phyloP scores from a whole-genome alignment of 2,888 invertebrate species.

The Eretmocerus hayati region DNA sequence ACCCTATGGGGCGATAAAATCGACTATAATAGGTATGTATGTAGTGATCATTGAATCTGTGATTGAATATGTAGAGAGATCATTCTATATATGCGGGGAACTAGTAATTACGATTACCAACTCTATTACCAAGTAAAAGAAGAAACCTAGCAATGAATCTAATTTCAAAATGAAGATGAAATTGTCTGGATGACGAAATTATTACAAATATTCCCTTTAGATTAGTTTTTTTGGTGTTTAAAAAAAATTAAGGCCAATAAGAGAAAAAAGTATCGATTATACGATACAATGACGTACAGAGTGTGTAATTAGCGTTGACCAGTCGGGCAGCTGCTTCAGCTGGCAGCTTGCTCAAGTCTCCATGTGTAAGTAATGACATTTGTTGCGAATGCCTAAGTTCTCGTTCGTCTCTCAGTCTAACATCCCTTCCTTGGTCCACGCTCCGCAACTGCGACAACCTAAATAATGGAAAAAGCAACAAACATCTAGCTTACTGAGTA shows the following conservation, averaged over 20 bases:
- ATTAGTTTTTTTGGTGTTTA: background rate
- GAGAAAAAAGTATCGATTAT: background rate
- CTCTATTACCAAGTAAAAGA: no score
- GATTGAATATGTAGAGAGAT: no score
- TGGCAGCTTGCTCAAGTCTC: constrained; percentile 63
- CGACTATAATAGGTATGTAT: no score
- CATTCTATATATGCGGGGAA: no score
- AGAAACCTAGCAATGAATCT: no score
- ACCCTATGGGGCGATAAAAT: background rate
- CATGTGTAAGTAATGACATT: constrained; percentile 64
- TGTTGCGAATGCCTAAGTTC: constrained; percentile 66
- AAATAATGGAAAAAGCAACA: constrained; percentile 28
- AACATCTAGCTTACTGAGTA: no score
- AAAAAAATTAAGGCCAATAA: no score
- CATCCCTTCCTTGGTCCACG: constrained; percentile 69
- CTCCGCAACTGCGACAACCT: constrained; percentile 69
- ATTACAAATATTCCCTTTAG: background rate
- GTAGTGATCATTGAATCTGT: no score
- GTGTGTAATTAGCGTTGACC: constrained; percentile 66
- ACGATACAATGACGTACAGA: constrained; percentile 60
- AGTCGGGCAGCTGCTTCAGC: constrained; percentile 67
- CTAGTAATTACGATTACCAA: no score
- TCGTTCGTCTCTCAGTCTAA: constrained; percentile 67
- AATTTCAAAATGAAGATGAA: background rate
- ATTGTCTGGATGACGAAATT: background rate